Evolutionary conservation across 2,113 vertebrate species (phyloP), one percentile per base, ranked within the genome.

Genomic region (Panthera tigris): DNA sequence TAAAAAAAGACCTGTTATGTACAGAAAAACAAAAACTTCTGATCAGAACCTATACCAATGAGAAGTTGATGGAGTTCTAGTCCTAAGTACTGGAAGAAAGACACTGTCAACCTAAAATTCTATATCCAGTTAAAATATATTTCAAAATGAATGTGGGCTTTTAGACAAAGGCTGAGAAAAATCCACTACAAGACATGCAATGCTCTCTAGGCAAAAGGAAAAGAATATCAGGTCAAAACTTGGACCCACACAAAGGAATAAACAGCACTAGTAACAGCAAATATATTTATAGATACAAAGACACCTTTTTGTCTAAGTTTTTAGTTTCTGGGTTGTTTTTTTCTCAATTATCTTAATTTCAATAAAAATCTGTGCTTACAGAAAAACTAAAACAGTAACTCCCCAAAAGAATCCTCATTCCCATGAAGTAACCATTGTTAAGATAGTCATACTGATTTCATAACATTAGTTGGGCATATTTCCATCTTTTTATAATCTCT

Each of bases 401-500:
- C 14, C 39, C 9, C 29, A 29, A 80, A 81, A 89, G 27, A 94
- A 45, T 52, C 39, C 33, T 86, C 4, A 50, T 50, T 94, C 48
- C 9, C 3, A 66, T 86, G 29, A 88, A 52, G 27, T 31, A 82
- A 80, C 10, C 79, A 91, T 18, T 91, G 63, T 39, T 48, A 81
- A 79, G 41, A 69, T 14, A 78, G 25, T 92, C 63, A 80, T 61
- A 81, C 23, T 63, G 29, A 91, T 73, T 94, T 80, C 21, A 55
- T 90, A 97, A 86, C 71, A 87, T 57, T 65, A 96, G 93, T 11
- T 50, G 16, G 27, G 31, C 27, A 94, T 71, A 78, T 41, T 90
- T 87, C 33, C 66, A 96, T 81, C n/a, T 91, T 94, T 86, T 88
- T 69, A 74, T 68, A 68, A 61, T 88, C 45, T 84, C 14, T 88